Percentiles rank a stretch among this genome's conserved stretches.
These are phyloP conservation scores for Aromia moschata DNA, from an alignment of 2,888 invertebrate species.

Conservation along the genomic window DNA sequence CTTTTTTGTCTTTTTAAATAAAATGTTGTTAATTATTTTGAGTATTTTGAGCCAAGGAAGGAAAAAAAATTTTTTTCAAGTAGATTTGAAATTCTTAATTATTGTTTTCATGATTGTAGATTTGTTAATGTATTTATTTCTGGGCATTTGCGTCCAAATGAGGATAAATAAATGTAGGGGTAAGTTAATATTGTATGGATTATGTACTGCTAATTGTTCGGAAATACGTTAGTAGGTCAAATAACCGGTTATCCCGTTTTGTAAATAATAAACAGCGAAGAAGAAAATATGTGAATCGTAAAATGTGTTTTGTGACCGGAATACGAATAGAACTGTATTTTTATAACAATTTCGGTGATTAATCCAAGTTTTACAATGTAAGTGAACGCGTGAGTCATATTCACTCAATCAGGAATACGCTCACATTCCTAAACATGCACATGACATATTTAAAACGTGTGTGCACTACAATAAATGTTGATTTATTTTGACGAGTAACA, in stretches of 20 bases:
- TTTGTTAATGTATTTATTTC: too few relatives aligned
- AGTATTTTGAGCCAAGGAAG: too few relatives aligned
- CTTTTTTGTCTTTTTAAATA: too few relatives aligned
- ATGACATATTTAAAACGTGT: not conserved
- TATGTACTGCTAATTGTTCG: too few relatives aligned
- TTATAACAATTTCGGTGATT: not conserved
- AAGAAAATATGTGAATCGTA: not conserved
- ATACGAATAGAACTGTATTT: not conserved
- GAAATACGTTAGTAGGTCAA: not conserved
- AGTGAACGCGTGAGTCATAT: not conserved
- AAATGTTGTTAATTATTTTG: too few relatives aligned
- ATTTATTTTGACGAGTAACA: not conserved
- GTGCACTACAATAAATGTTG: not conserved
- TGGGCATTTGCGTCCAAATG: too few relatives aligned
- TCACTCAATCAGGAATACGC: not conserved
- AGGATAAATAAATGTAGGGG: too few relatives aligned
- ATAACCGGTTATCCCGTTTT: not conserved
- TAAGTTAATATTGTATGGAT: too few relatives aligned
- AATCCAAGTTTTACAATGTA: not conserved
- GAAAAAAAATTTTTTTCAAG: too few relatives aligned
- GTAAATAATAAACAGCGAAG: slow-evolving; percentile 1
- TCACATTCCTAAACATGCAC: not conserved
- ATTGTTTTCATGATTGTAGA: too few relatives aligned
- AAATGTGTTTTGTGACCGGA: slow-evolving; percentile 1
- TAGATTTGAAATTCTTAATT: too few relatives aligned